These are phyloP conservation scores for Homarus americanus DNA, from an alignment of 1,140 invertebrate genomes.

Conservation along the genomic window DNA sequence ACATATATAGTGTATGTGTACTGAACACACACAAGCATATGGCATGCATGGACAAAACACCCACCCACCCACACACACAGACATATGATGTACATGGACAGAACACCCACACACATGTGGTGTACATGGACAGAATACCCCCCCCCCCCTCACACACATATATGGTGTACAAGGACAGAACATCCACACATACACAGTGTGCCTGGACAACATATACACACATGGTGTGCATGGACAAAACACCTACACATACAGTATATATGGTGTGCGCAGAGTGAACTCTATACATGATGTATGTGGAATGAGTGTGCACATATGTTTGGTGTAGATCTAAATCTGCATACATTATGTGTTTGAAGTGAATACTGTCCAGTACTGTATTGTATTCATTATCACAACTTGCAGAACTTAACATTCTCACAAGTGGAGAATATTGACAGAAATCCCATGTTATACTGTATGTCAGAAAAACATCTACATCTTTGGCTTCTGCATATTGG, in stretches of 20 bases:
- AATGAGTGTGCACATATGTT: background rate
- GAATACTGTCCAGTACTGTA: no score
- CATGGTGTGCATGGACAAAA: background rate
- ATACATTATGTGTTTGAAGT: no score
- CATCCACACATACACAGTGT: no score
- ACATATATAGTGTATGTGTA: background rate
- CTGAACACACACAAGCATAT: background rate
- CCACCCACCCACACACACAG: background rate
- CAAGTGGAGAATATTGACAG: no score
- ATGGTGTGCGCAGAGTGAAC: background rate
- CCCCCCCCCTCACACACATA: background rate
- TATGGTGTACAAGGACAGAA: no score
- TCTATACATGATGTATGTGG: background rate
- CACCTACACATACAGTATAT: background rate
- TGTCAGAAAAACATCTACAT: background rate
- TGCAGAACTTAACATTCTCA: no score
- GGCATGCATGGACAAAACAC: background rate
- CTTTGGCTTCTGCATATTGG: background rate
- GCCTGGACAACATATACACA: background rate
- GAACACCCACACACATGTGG: background rate
- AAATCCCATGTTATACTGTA: no score
- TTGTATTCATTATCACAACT: no score
- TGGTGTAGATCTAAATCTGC: no score
- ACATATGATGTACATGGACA: background rate
- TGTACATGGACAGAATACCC: background rate